Conservation (phyloP, 2,113 vertebrate species). For the Sminthopsis crassicaudata region DNA sequence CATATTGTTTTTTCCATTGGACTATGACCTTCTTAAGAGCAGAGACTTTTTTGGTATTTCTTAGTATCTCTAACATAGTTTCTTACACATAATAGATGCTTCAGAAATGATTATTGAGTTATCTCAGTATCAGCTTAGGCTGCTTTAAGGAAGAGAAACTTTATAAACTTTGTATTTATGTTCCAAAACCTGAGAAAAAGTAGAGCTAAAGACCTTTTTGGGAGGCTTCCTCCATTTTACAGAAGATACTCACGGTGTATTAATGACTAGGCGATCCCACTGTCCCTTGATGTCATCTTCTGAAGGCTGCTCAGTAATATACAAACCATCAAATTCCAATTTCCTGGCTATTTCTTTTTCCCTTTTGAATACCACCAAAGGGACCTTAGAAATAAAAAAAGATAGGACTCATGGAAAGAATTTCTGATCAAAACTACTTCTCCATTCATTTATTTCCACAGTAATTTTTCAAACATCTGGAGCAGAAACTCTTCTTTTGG, state of each 20-base stretch:
- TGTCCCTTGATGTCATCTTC: conserved; percentile 99
- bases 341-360: conserved; percentile 98
- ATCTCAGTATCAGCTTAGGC: not conserved
- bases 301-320: conserved; percentile 97
- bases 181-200: not conserved
- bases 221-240: too few relatives aligned
- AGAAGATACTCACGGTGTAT: conserved; percentile 92
- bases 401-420: not conserved
- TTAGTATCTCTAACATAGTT: not conserved
- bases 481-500: not conserved
- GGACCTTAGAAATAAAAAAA: conserved; percentile 85
- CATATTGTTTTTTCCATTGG: not conserved
- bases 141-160: not conserved
- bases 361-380: conserved; percentile 97
- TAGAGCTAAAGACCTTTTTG: not conserved
- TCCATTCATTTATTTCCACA: not conserved
- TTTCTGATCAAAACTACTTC: not conserved
- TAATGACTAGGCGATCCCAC: conserved; percentile 98
- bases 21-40: not conserved
- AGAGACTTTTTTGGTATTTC: not conserved
- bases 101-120: not conserved
- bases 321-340: conserved; percentile 97
- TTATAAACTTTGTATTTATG: not conserved
- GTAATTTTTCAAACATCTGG: not conserved
- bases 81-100: not conserved